Conservation (phyloP, 2,797 vertebrate genomes). For the Zonotrichia albicollis region DNA sequence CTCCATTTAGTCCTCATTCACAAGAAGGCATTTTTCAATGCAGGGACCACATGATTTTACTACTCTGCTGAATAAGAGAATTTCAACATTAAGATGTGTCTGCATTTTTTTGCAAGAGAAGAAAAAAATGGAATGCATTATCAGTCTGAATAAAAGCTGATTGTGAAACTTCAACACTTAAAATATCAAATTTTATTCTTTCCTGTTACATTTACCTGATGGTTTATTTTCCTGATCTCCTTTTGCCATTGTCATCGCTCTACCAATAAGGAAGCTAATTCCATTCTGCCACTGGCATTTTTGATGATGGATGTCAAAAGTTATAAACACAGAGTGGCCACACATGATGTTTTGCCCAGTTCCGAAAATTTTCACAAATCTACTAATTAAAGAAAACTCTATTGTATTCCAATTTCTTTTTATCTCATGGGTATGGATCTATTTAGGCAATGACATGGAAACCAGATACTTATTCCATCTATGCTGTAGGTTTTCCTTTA, state of each 20-base stretch:
- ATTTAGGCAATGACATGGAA: background rate
- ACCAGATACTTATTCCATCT: background rate
- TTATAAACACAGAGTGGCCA: background rate
- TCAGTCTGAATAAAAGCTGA: background rate
- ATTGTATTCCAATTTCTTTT: background rate
- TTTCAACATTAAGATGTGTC: background rate
- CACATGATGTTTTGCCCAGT: background rate
- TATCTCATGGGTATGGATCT: background rate
- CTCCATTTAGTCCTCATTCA: conserved; percentile 53
- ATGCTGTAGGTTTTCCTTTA: background rate
- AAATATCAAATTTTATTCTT: background rate
- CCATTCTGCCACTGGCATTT: background rate
- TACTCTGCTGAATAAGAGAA: conserved; percentile 13
- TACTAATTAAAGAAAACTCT: background rate
- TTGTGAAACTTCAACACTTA: background rate
- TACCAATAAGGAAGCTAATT: background rate
- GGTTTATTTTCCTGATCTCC: background rate
- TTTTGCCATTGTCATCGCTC: background rate
- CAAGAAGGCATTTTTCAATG: conserved; percentile 16
- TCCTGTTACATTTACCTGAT: background rate
- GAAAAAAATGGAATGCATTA: background rate
- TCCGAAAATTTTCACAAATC: background rate
- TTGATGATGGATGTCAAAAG: background rate
- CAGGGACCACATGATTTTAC: background rate
- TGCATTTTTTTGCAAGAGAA: background rate